These are phyloP conservation scores for Whitmania pigra DNA, from an alignment of 1,140 invertebrate species.

Conservation along the genomic window DNA sequence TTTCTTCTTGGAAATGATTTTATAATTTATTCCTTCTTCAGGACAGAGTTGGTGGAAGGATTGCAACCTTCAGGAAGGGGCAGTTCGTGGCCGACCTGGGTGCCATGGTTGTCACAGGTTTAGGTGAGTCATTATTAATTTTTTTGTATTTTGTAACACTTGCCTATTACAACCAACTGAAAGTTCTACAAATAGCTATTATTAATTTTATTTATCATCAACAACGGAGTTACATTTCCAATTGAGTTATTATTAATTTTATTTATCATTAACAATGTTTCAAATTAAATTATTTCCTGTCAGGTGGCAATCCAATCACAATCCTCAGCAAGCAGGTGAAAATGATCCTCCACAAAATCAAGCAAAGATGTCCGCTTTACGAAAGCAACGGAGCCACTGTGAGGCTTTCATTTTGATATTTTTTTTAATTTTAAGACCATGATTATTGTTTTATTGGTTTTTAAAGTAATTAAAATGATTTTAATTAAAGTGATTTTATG, in stretches of 20 bases:
- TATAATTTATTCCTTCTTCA: conserved; percentile 31
- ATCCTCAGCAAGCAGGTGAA: conserved; percentile 89
- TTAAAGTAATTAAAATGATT: no score
- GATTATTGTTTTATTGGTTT: no score
- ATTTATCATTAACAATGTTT: no score
- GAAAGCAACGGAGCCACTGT: conserved; percentile 82
- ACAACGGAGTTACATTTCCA: neutral
- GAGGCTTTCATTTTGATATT: conserved; percentile 27
- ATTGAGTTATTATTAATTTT: no score
- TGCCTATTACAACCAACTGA: no score
- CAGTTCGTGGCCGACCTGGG: conserved; percentile 87
- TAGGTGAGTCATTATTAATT: conserved; percentile 35
- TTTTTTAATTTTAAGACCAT: no score
- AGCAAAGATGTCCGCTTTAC: conserved; percentile 90
- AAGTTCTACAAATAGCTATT: neutral
- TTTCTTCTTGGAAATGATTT: no score
- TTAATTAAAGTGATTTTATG: no score
- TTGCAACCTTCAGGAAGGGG: conserved; percentile 87
- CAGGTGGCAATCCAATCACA: conserved; percentile 87
- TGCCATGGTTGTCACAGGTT: conserved; percentile 52
- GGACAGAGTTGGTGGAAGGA: conserved; percentile 86
- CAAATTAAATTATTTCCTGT: conserved; percentile 11
- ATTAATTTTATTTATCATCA: no score
- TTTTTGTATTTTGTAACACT: no score
- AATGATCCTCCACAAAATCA: conserved; percentile 89